phyloP scores from a whole-genome alignment of 2,888 invertebrate species.

The Congeria kusceri region DNA sequence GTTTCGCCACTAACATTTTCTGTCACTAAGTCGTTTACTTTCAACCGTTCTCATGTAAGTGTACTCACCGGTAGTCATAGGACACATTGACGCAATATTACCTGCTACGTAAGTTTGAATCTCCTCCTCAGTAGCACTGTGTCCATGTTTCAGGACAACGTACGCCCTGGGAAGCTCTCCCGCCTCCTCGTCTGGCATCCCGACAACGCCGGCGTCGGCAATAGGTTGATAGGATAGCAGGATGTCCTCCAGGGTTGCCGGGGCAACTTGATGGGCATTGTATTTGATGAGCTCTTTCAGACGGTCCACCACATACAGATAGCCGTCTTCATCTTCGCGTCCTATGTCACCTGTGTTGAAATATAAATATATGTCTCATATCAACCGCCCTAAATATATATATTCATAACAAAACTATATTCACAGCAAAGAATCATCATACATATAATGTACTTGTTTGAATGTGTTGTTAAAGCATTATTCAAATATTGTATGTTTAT shows the following conservation, averaged over 20 bases:
- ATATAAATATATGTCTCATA: no score
- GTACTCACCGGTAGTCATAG: not conserved
- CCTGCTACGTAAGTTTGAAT: conserved; percentile 85
- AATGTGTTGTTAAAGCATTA: no score
- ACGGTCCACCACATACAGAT: conserved; percentile 94
- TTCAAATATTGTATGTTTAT: no score
- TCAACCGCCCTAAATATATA: no score
- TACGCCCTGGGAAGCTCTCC: conserved; percentile 93
- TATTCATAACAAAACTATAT: no score
- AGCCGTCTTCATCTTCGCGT: conserved; percentile 91
- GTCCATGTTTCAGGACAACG: conserved; percentile 87
- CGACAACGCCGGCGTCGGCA: conserved; percentile 93
- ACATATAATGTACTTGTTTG: no score
- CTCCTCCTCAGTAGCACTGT: conserved; percentile 86
- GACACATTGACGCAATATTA: conserved; percentile 7
- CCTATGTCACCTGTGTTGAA: conserved; percentile 91
- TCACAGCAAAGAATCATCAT: no score
- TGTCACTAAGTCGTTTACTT: no score
- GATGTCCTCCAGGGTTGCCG: conserved; percentile 94
- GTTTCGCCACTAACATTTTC: no score
- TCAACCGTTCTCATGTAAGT: no score
- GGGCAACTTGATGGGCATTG: conserved; percentile 94
- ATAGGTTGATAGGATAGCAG: conserved; percentile 90
- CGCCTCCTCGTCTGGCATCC: conserved; percentile 86
- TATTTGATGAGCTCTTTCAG: conserved; percentile 96